Base-by-base conservation (phyloP, 2,113 vertebrate species). In the Boleophthalmus pectinirostris region DNA sequence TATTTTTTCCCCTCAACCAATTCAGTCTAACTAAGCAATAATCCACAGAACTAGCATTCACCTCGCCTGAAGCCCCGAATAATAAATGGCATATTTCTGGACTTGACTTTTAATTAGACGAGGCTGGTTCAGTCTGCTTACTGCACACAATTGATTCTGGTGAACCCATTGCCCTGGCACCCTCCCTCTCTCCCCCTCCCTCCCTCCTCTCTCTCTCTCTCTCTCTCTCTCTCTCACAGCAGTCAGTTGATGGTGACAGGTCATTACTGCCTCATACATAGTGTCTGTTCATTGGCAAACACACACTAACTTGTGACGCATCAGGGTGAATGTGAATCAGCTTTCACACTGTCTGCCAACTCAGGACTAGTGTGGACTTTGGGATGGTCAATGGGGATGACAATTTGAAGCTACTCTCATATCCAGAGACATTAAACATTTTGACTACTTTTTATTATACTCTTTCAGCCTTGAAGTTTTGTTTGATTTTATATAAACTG, bases 211-310 rank as follows among this genome's bases (percentile, higher is more conserved):
- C n/a, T n/a, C n/a, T n/a, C n/a, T n/a, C n/a, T n/a, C n/a, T n/a
- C 51, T 10, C 51, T n/a, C 51, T 6, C 53, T 23, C n/a, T 11
- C 20, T 21, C 54, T 7, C 61, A n/a, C 33, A 43, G 61, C 15
- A 23, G 38, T 47, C 65, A 66, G 38, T 45, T 4, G 68, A 69
- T 57, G 35, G 53, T 69, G 68, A 69, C 51, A 57, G 54, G 53
- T 69, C 68, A 69, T 69, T 57, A 57, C 51, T 57, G 68, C 54
- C 51, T 38, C 51, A 23, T 57, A n/a, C 29, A 25, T 58, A 13
- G 53, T 45, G 25, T 58, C 35, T 29, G 20, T 54, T 29, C 16
- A 20, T 14, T 66, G 21, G 25, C 58, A 61, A 61, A 61, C 25
- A 33, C 56, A 24, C 58, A 61, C 25, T 61, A 25, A 33, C 58